These are phyloP conservation scores for Hypanus sabinus DNA, from an alignment of 2,113 vertebrate genomes.

Conservation along the genomic window DNA sequence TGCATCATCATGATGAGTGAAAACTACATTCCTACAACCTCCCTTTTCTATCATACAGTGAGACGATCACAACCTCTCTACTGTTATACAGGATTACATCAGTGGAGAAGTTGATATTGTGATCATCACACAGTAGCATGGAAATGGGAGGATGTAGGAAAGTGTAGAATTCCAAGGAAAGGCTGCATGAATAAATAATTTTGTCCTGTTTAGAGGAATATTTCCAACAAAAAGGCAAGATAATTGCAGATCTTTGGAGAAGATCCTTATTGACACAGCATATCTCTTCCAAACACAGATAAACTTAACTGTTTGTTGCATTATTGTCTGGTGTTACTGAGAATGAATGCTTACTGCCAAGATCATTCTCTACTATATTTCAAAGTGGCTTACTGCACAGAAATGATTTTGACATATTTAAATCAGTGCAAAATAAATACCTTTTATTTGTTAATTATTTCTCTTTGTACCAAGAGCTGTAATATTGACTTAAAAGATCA, in stretches of 20 bases:
- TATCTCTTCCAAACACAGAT: background rate
- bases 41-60: no score
- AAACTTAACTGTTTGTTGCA: background rate
- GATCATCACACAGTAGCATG: background rate
- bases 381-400: background rate
- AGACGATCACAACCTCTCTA: no score
- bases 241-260: background rate
- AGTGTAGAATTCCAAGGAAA: background rate
- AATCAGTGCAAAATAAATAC: background rate
- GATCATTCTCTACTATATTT: background rate
- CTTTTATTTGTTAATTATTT: background rate
- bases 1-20: background rate
- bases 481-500: background rate
- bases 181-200: background rate
- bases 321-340: no score
- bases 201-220: background rate
- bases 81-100: background rate
- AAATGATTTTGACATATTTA: background rate
- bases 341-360: background rate
- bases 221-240: background rate
- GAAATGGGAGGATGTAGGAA: background rate
- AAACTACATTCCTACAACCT: background rate
- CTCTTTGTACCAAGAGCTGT: background rate
- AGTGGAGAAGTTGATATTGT: background rate
- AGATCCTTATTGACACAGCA: background rate